A percentile compares a stretch with the other conserved stretches of the same genome.
Evolutionary conservation across 2,113 vertebrate species (phyloP).

Genomic region (Podarcis cretensis): DNA sequence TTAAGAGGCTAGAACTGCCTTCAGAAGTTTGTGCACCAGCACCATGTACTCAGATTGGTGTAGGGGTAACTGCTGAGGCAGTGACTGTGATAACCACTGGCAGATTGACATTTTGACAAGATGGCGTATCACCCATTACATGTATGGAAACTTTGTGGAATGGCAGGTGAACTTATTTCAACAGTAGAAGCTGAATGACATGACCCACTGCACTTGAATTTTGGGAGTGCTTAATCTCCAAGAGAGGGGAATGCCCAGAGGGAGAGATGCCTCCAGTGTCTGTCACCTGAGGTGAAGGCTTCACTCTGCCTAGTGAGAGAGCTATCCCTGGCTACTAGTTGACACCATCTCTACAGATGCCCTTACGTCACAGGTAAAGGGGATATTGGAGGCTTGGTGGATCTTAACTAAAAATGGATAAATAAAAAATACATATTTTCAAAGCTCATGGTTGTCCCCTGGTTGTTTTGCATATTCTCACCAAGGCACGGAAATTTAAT

Average conservation of each 20-base stretch:
- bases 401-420: neutral
- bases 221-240: too few species aligned
- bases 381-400: neutral
- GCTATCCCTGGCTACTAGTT: too few species aligned
- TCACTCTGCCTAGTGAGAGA: too few species aligned
- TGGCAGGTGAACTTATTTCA: too few species aligned
- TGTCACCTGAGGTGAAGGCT: too few species aligned
- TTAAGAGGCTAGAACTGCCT: neutral
- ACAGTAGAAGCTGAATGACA: too few species aligned
- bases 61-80: neutral
- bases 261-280: too few species aligned
- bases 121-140: too few species aligned
- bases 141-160: too few species aligned
- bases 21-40: neutral
- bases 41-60: neutral
- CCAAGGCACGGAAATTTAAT: constrained; percentile 77
- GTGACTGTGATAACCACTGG: neutral
- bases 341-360: neutral
- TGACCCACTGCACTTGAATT: too few species aligned
- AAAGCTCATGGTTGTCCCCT: constrained; percentile 55
- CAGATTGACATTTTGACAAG: too few species aligned
- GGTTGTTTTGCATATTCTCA: constrained; percentile 72
- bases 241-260: too few species aligned
- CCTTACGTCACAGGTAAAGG: neutral
- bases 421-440: constrained; percentile 38